A percentile compares a stretch with the other conserved stretches of the same genome.
These are phyloP conservation scores for Clytia hemisphaerica DNA, from an alignment of 30 jellyfish, hydroid and myxozoan genomes.

Conservation along the genomic window DNA sequence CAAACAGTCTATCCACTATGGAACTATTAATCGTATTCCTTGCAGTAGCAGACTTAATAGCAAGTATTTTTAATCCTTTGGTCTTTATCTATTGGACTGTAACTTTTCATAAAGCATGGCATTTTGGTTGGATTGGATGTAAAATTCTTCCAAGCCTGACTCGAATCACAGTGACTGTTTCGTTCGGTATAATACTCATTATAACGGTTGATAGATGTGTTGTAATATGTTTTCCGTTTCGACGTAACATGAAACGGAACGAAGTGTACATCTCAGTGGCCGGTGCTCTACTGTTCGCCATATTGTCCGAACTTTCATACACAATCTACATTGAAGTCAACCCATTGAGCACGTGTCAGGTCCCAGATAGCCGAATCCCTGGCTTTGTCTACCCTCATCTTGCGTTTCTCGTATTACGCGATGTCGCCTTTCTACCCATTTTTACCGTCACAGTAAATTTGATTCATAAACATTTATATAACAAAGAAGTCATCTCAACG, in stretches of 20 bases:
- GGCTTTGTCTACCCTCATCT: slow-evolving; percentile 33
- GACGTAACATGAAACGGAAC: neutral
- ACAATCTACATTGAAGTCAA: neutral
- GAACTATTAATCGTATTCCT: slow-evolving; percentile 35
- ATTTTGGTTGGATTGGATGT: slow-evolving; percentile 48
- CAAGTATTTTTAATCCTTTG: slow-evolving; percentile 39
- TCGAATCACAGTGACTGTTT: slow-evolving; percentile 30
- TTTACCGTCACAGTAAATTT: slow-evolving; percentile 19
- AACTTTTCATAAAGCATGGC: slow-evolving; percentile 34
- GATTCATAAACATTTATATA: neutral
- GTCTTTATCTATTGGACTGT: slow-evolving; percentile 29
- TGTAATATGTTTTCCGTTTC: slow-evolving; percentile 52
- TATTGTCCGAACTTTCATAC: slow-evolving; percentile 16
- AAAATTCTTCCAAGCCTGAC: slow-evolving; percentile 37
- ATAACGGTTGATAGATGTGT: slow-evolving; percentile 50
- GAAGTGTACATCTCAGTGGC: slow-evolving; percentile 18
- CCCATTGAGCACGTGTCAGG: slow-evolving; percentile 31
- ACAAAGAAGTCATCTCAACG: slow-evolving; percentile 2
- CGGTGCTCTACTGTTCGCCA: neutral
- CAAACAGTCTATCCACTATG: slow-evolving; percentile 30
- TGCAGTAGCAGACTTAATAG: slow-evolving; percentile 39
- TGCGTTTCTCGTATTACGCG: slow-evolving; percentile 10
- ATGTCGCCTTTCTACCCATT: slow-evolving; percentile 5
- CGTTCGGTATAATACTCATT: slow-evolving; percentile 35
- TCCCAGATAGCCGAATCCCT: slow-evolving; percentile 6